Base-by-base conservation (phyloP, 2,113 vertebrate genomes). In the Cyprinus carpio region DNA sequence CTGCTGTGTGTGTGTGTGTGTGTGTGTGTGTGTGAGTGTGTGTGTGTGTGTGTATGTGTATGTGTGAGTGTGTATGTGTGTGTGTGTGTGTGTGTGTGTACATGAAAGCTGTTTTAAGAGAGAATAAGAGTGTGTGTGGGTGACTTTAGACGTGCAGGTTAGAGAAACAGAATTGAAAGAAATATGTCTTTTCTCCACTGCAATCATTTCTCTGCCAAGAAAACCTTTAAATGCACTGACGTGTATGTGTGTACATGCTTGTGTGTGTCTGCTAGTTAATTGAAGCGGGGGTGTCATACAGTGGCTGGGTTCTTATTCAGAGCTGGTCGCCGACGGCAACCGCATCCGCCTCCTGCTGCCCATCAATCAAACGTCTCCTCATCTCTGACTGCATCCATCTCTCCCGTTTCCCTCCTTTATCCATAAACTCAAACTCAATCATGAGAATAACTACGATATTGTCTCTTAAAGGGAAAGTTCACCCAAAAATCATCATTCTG, bases 341-440 rank as follows among this genome's bases (percentile, higher is more conserved):
- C 12, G 31, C 18, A 67, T 74, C 75, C 11, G 46, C 81, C 78
- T 87, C 86, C 80, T 60, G 82, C 69, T 81, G 60, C 23, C 83
- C 69, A 87, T 88, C 89, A 89, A 81, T 89, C 87, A 88, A 78
- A 86, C 13, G 25, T 56, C 9, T 75, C n/a, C 51, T 72, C 46
- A 3, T 58, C 54, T 62, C 34, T 27, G 23, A 80, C 13, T 18
- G 20, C 56, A 80, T 15, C 34, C 15, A 60, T 62, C 51, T 74
- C 67, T 58, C 34, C 65, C 4, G 82, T 31, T 25, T 37, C 67
- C 18, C 69, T 40, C 13, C 69, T 27, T 75, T 75, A 75, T 51
- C 74, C 20, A 40, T 71, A 40, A 71, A 40, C 67, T 75, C 74
- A 60, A 60, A 60, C 23, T 51, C n/a, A 51, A 12, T 75, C 40